Evolutionary conservation across 2,888 invertebrate genomes (phyloP).

Genomic region (Drosophila trichaetosa): DNA sequence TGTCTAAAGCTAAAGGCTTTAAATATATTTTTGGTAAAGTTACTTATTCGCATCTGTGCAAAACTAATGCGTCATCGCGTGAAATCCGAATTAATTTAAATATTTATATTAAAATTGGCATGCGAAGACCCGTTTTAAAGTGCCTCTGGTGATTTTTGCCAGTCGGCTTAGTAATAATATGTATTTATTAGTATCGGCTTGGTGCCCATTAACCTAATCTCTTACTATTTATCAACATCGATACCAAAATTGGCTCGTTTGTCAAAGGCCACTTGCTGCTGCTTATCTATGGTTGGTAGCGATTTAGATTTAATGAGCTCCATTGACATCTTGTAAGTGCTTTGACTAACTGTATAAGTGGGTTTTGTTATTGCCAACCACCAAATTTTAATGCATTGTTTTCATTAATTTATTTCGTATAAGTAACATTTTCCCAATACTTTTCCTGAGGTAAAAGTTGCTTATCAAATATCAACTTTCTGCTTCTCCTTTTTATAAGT

Average conservation of each 20-base stretch:
- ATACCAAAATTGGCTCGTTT: constrained; percentile 39
- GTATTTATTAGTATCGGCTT: constrained; percentile 41
- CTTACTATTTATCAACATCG: constrained; percentile 56
- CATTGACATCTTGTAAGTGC: constrained; percentile 61
- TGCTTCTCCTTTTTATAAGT: not conserved
- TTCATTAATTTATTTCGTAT: not conserved
- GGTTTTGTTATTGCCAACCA: constrained; percentile 2
- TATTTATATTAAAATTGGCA: constrained; percentile 24
- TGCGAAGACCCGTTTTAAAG: constrained; percentile 62
- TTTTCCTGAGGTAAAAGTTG: not conserved
- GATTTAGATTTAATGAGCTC: constrained; percentile 63
- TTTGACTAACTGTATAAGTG: constrained; percentile 12
- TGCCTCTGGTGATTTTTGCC: constrained; percentile 49
- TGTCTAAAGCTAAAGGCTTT: constrained; percentile 44
- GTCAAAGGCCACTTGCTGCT: constrained; percentile 24
- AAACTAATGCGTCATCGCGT: constrained; percentile 22
- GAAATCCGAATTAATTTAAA: constrained; percentile 19
- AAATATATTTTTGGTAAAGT: constrained; percentile 14
- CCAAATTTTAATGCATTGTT: constrained; percentile 15
- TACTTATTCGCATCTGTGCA: constrained; percentile 5
- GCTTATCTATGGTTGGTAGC: constrained; percentile 67
- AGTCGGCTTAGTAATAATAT: constrained; percentile 42
- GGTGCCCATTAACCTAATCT: constrained; percentile 56
- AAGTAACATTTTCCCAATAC: not conserved
- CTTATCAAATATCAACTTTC: not conserved